Base-by-base conservation (phyloP, 1,140 invertebrate genomes). In the Latrodectus geometricus region DNA sequence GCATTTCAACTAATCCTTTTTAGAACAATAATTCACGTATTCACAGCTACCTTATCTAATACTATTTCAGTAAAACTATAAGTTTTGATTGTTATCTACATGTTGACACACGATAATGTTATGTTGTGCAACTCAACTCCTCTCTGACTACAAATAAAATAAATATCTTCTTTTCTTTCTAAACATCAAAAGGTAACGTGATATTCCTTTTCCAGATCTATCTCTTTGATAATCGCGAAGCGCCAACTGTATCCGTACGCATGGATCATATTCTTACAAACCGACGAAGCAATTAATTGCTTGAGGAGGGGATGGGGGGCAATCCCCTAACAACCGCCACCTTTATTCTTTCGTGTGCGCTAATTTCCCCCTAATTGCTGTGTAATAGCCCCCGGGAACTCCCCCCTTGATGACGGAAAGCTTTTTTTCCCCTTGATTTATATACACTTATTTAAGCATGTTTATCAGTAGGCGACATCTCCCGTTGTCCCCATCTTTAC, bases 231-330 rank as follows among this genome's bases (percentile, higher is more conserved):
- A 80, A 80, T 68, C 66, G 78, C 68, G 20, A 70, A 21, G n/a
- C 15, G 23, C n/a, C 49, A 20, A 68, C 23, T 80, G 66, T 79
- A 68, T 79, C 66, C 48, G 48, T 12, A 15, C n/a, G 66, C 14
- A 80, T 80, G 48, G 65, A 80, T 80, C 78, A 80, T 52, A 70
- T 80, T 70, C 49, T 48, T 68, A 70, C 65, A 50, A 80, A 69
- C 78, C 78, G 78, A 49, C 78, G 78, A 80, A 48, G 78, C 68
- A 70, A 80, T 80, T 80, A 80, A 80, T 80, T 49, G 66, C 68
- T 52, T 17, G 23, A 21, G 56, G 52, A 50, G 76, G 23, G 54
- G 73, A 20, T 50, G 4, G 8, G 49, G n/a, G 14, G 50, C 17
- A 9, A n/a, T 69, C 14, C n/a, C 17, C 50, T 20, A 17, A 52